Evolutionary conservation across 1,140 invertebrate genomes (phyloP).

Genomic region (Glomeris maerens): DNA sequence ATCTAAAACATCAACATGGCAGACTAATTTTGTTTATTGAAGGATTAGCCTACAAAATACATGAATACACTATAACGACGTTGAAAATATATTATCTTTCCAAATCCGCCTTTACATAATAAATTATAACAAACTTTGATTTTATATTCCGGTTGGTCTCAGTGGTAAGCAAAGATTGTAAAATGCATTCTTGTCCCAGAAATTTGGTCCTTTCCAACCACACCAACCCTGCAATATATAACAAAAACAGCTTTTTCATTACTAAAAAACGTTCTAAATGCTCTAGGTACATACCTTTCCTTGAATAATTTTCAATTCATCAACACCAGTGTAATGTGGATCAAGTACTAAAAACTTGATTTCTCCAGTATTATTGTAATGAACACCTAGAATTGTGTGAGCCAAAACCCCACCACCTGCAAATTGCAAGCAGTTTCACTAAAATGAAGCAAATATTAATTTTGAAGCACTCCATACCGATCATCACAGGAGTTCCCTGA

Average conservation of each 20-base stretch:
- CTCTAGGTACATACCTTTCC: conserved; percentile 29
- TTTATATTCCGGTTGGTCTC: conserved; percentile 21
- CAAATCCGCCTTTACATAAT: too few species aligned
- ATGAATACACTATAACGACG: too few species aligned
- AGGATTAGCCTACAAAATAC: too few species aligned
- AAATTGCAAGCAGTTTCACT: not conserved
- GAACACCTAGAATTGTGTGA: conserved; percentile 92
- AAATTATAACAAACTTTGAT: not conserved
- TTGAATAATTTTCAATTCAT: conserved; percentile 37
- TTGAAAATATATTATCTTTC: too few species aligned
- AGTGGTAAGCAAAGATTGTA: conserved; percentile 90
- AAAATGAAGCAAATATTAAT: conserved; percentile 20
- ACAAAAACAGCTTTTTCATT: too few species aligned
- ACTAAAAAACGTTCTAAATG: conserved; percentile 1
- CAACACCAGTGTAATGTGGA: conserved; percentile 85
- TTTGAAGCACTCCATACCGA: conserved; percentile 43
- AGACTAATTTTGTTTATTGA: too few species aligned
- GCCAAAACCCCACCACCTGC: conserved; percentile 89
- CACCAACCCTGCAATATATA: conserved; percentile 65
- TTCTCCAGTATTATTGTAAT: conserved; percentile 61
- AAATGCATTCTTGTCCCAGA: conserved; percentile 83
- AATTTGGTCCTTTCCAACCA: conserved; percentile 77
- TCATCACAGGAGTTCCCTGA: conserved; percentile 95
- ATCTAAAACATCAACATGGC: too few species aligned
- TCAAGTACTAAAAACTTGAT: conserved; percentile 86